Percentiles rank a stretch among this genome's conserved stretches.
Evolutionary conservation across 2,888 invertebrate genomes (phyloP).

Genomic region (Lithodes maja): DNA sequence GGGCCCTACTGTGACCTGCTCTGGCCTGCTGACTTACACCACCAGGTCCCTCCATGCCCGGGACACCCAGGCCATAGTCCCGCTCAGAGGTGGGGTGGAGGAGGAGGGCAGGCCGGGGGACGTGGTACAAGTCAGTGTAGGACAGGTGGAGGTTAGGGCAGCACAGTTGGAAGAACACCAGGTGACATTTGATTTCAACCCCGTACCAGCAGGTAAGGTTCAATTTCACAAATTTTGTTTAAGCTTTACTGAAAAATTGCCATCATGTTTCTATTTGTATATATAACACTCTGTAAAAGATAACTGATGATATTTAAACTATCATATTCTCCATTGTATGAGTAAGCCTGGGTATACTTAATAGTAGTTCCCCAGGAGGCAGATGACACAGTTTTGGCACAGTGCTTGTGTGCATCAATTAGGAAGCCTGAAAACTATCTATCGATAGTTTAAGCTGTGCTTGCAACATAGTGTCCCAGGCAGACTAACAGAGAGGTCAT

Average conservation of each 20-base stretch:
- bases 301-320: too few relatives aligned
- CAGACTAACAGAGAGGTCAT: too few relatives aligned
- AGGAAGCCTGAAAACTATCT: background rate
- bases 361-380: too few relatives aligned
- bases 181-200: constrained; percentile 22
- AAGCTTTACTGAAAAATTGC: background rate
- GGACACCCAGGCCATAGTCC: constrained; percentile 20
- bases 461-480: too few relatives aligned
- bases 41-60: constrained; percentile 25
- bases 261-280: too few relatives aligned
- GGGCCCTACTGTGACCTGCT: constrained; percentile 38
- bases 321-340: too few relatives aligned
- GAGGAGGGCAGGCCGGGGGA: background rate
- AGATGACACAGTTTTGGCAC: background rate
- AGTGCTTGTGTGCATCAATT: constrained; percentile 9
- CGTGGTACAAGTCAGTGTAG: constrained; percentile 27
- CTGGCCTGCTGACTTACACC: constrained; percentile 44
- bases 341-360: too few relatives aligned
- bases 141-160: constrained; percentile 5
- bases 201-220: constrained; percentile 21
- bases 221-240: background rate
- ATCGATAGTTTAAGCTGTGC: background rate
- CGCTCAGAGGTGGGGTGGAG: background rate
- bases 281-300: too few relatives aligned
- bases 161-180: constrained; percentile 27